Evolutionary conservation across 2,113 vertebrate genomes (phyloP), one percentile per base, ranked within the genome.

Genomic region (Deroptyus accipitrinus): DNA sequence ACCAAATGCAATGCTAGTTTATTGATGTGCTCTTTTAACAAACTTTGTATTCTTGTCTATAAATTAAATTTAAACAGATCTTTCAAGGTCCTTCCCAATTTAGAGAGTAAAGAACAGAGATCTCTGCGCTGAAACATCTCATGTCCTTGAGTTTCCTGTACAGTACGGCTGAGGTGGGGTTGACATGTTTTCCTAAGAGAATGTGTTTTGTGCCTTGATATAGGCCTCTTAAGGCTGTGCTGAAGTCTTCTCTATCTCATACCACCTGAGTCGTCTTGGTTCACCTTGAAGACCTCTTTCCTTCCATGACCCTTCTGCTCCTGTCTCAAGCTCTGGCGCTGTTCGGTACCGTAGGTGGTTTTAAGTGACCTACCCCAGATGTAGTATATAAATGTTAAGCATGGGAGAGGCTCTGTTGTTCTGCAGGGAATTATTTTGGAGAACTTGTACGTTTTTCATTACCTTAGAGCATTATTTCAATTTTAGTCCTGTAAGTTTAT

Each of bases 1-100:
- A 79, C 83, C 80, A 83, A 95, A 94, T 72, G 33, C 68, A 79
- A 83, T 90, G 88, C 68, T 88, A 88, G 90, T 93, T 96, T 96
- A 93, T 93, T 88, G 85, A 90, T 30, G 73, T 83, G 59, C 68
- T 94, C 85, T 95, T 94, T 88, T 55, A 88, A 83, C 85, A 86
- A 92, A 94, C 70, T 94, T 88, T 25, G 55, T 12, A 61, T 88
- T 88, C 83, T 86, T 52, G 72, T 37, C 90, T 93, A 55, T 80
- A 92, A 92, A 94, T 93, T 94, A 83, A 95, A 88, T 84, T 94
- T 81, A 75, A 90, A 7, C 44, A 86, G 85, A 72, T n/a, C 61
- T 44, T 83, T 83, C 90, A 90, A 94, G 83, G 87, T 79, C 79
- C 79, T 83, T 93, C 86, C 16, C 25, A 42, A 28, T 78, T 48